Conservation (phyloP, 2,797 vertebrate genomes). For the Sylvilagus floridanus region DNA sequence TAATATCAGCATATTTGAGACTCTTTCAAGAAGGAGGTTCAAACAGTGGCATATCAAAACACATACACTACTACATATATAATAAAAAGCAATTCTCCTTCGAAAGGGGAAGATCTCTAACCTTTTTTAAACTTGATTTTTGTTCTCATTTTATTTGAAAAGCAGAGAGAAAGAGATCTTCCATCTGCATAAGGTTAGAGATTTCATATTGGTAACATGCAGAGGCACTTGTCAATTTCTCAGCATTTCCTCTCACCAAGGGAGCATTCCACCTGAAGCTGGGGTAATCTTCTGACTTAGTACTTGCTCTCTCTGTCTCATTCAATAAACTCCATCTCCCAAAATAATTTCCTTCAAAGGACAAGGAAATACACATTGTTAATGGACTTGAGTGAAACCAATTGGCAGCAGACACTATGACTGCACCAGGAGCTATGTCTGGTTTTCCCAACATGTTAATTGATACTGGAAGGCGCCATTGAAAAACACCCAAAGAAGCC, state of each 20-base stretch:
- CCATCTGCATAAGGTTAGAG: conserved; percentile 58
- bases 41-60: conserved; percentile 95
- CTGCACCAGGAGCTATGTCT: conserved; percentile 84
- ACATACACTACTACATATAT: conserved; percentile 84
- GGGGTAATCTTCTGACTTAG: conserved; percentile 82
- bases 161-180: no score
- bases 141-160: no score
- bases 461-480: conserved; percentile 80
- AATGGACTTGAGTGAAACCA: conserved; percentile 81
- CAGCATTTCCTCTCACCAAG: conserved; percentile 87
- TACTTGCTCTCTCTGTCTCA: conserved; percentile 5
- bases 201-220: conserved; percentile 87
- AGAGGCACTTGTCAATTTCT: conserved; percentile 91
- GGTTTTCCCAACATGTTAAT: conserved; percentile 75
- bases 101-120: conserved; percentile 86
- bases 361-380: conserved; percentile 80
- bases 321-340: conserved; percentile 79
- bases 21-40: conserved; percentile 90
- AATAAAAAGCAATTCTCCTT: conserved; percentile 86
- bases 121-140: conserved; percentile 69
- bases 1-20: conserved; percentile 86
- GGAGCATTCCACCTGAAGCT: conserved; percentile 81
- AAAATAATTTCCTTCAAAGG: conserved; percentile 76
- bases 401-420: conserved; percentile 82
- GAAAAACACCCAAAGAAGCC: conserved; percentile 84